Conservation (phyloP, 2,113 vertebrate genomes). For the Chascanopsetta lugubris region DNA sequence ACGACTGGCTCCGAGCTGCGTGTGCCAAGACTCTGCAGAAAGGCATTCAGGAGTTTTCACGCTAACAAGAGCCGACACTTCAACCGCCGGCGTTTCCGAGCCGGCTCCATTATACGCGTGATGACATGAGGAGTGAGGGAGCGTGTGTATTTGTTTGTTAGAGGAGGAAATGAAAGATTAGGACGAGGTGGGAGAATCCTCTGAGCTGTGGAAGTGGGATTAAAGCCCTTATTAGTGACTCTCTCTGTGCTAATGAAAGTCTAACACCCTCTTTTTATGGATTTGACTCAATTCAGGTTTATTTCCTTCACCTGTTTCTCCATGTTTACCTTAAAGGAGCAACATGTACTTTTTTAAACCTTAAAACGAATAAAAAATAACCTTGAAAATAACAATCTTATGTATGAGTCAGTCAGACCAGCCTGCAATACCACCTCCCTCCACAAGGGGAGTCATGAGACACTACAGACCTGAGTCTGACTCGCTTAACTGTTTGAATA, state of each 20-base stretch:
- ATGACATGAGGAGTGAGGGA: slow-evolving; percentile 57
- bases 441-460: no score
- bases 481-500: no score
- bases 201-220: slow-evolving; percentile 50
- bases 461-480: no score
- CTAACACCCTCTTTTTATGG: slow-evolving; percentile 63
- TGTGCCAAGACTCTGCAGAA: slow-evolving; percentile 42
- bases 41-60: slow-evolving; percentile 38
- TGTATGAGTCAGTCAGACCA: no score
- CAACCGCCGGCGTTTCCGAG: slow-evolving; percentile 49
- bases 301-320: slow-evolving; percentile 19
- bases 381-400: no score
- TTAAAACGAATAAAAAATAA: not conserved
- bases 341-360: no score
- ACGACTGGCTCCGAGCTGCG: slow-evolving; percentile 26
- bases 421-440: no score
- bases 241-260: slow-evolving; percentile 51
- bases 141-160: slow-evolving; percentile 58
- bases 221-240: slow-evolving; percentile 68
- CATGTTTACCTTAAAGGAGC: no score
- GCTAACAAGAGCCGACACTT: slow-evolving; percentile 54
- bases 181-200: slow-evolving; percentile 44
- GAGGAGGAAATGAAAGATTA: slow-evolving; percentile 59
- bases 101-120: slow-evolving; percentile 41
- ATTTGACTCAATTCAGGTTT: slow-evolving; percentile 67